Evolutionary conservation across 2,888 invertebrate species (phyloP), one percentile per base, ranked within the genome.

Genomic region (Azorinus chamasolen): DNA sequence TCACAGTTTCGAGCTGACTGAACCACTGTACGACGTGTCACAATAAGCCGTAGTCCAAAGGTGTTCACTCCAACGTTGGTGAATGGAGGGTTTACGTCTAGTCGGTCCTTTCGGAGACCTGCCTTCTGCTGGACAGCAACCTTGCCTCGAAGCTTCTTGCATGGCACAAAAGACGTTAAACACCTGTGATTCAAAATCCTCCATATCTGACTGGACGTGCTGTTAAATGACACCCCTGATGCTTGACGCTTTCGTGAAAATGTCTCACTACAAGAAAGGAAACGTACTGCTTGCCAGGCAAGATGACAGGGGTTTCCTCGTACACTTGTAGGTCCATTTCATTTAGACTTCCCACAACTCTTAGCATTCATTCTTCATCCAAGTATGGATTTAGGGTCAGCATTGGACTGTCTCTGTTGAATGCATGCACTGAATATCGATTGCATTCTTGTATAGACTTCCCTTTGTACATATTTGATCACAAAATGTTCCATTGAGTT

Each of bases 271-370:
- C 24, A 12, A 77, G 63, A 8, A n/a, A 55, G n/a, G 63, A 45
- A 20, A 80, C 39, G 43, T 79, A 77, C 37, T 61, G 50, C 8
- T 73, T n/a, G n/a, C n/a, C n/a, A n/a, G n/a, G n/a, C n/a, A n/a
- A n/a, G n/a, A n/a, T n/a, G n/a, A n/a, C n/a, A 72, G 79, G 77
- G 50, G 71, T 24, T 53, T 74, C 64, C 71, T 61, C 69, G 14
- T 20, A 14, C 8, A 16, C 10, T 6, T n/a, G 37, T 8, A 48
- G 10, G 24, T 18, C 24, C 37, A 43, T 27, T 12, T 63, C 10
- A 18, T 37, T 55, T 8, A 83, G 48, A 37, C 79, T 58, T n/a
- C 83, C 77, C n/a, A 77, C 77, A 27, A 78, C 77, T 8, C 79
- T 22, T 24, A 74, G 51, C 16, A 83, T 27, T 16, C 75, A 68